Evolutionary conservation across 1,140 invertebrate genomes (phyloP), one percentile per base, ranked within the genome.

Genomic region (Aphelenchoides besseyi): DNA sequence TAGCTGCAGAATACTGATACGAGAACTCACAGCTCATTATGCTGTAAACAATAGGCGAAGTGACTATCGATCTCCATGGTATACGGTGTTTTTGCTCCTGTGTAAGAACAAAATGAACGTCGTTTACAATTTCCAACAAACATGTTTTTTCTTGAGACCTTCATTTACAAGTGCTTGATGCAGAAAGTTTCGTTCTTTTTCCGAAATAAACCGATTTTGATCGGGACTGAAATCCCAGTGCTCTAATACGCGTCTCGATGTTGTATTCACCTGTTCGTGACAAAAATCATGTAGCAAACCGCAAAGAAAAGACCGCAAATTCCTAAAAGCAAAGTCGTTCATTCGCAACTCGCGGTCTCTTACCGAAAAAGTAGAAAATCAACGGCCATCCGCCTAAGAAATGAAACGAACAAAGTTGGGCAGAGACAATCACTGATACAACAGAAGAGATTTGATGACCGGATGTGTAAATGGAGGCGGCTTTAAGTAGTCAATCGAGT

Each of bases 361-460:
- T 61, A 67, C 67, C 67, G 57, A 67, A 64, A n/a, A 28, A 23
- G 61, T 69, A 69, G 32, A 69, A 69, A 3, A 69, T 64, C 26
- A 69, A 69, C 61, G 67, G 67, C 55, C 66, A 69, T 12, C 67
- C 67, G 59, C 33, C 66, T 16, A 64, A 28, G 32, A 69, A 67
- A 30, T 64, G 12, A 26, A 69, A 18, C 23, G 23, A 5, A 8
- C 67, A 69, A n/a, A 69, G 67, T 69, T 69, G 9, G 16, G 67
- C 9, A 2, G 57, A 23, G 9, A 69, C 32, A 2, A 69, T 2
- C 1, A 67, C 66, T 16, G 18, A 16, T n/a, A 69, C 67, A 23
- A 69, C n/a, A 2, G 29, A 28, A 18, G 67, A 12, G 1, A 69
- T 16, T 30, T 69, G 67, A 69, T 64, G 18, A 59, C 67, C 67